Conservation (phyloP, 2,797 vertebrate species). For the Limnodromus scolopaceus region DNA sequence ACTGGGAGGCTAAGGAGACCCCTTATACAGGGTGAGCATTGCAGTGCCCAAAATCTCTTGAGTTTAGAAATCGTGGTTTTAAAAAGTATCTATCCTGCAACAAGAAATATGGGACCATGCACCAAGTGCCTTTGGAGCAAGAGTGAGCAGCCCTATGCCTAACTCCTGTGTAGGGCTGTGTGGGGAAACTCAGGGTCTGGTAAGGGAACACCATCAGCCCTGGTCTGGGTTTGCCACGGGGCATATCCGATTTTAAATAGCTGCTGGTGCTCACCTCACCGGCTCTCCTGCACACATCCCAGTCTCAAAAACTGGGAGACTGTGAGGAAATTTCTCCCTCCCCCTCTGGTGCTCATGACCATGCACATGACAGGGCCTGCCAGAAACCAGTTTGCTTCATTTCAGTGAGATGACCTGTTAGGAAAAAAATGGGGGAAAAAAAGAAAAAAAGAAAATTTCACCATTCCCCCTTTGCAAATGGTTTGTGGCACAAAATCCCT, state of each 20-base stretch:
- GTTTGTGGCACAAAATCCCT: no score
- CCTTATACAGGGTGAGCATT: accelerated
- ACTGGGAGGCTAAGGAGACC: accelerated
- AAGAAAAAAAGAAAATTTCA: neutral
- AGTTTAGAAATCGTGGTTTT: neutral
- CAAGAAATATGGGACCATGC: neutral
- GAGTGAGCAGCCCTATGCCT: neutral
- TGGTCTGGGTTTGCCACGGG: neutral
- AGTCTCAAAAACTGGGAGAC: neutral
- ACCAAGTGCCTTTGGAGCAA: neutral
- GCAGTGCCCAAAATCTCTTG: accelerated
- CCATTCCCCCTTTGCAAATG: accelerated
- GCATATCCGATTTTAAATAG: neutral
- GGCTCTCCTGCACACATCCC: neutral
- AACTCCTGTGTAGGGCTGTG: neutral
- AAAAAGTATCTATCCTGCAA: neutral
- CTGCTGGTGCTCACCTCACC: neutral
- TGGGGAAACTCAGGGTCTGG: neutral
- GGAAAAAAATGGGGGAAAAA: neutral
- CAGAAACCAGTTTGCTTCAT: neutral
- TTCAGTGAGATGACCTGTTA: accelerated
- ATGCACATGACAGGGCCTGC: accelerated
- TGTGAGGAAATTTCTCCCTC: neutral
- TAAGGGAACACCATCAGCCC: neutral
- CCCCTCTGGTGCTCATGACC: neutral